A percentile compares a stretch with the other conserved stretches of the same genome.
phyloP scores from a whole-genome alignment of 2,888 invertebrate species.

The Merodon equestris region DNA sequence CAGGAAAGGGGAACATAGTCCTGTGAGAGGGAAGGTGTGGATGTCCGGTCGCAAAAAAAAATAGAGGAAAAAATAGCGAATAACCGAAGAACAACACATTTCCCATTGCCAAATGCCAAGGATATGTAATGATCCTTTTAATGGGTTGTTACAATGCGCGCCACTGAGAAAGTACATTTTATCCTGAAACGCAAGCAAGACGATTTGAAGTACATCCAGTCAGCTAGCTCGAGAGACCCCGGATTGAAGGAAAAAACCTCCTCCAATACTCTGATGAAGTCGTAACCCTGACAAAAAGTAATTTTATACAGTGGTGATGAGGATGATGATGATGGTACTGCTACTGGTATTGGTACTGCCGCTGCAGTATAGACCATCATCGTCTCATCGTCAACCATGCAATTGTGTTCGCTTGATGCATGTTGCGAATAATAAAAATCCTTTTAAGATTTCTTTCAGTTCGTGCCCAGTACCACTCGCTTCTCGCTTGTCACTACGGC shows the following conservation, averaged over 20 bases:
- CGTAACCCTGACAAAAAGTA: constrained; percentile 68
- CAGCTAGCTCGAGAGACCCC: not conserved
- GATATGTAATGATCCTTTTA: constrained; percentile 69
- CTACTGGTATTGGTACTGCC: constrained; percentile 47
- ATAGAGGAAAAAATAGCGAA: constrained; percentile 39
- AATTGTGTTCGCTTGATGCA: constrained; percentile 59
- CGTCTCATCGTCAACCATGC: constrained; percentile 7
- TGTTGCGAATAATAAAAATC: constrained; percentile 72
- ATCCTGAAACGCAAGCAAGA: constrained; percentile 15
- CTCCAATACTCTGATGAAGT: constrained; percentile 34
- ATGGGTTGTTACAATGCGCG: constrained; percentile 68
- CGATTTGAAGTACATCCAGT: not conserved
- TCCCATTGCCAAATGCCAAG: constrained; percentile 64
- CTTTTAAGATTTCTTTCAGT: constrained; percentile 71
- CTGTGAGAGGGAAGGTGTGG: no score
- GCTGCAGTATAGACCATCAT: constrained; percentile 34
- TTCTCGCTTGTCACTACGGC: not conserved
- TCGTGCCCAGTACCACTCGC: not conserved
- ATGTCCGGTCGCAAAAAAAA: constrained; percentile 53
- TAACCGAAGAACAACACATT: constrained; percentile 59
- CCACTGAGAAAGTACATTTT: constrained; percentile 59
- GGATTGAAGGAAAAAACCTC: constrained; percentile 4
- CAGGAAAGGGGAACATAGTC: constrained; percentile 37
- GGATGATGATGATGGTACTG: constrained; percentile 47
- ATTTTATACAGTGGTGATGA: constrained; percentile 53